Conservation (phyloP, 2,888 invertebrate genomes). For the Pseudoips prasinana region DNA sequence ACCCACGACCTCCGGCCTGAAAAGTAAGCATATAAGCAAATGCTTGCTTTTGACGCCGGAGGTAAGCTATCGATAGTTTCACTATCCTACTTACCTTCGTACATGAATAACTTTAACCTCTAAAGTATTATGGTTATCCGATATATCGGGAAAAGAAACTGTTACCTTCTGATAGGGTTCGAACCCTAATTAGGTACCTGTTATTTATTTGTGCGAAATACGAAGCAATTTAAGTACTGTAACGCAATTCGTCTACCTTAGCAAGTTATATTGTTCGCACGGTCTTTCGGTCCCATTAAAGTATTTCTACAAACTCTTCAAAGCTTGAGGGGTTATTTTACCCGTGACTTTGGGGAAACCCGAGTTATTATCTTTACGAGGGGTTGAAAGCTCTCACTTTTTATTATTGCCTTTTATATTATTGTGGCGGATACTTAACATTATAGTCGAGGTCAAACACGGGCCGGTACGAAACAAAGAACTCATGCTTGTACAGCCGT, state of each 20-base stretch:
- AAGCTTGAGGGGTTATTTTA: constrained; percentile 44
- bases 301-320: constrained; percentile 40
- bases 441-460: constrained; percentile 52
- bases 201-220: neutral
- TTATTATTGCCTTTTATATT: constrained; percentile 68
- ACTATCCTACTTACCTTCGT: too few species aligned
- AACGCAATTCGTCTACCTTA: too few species aligned
- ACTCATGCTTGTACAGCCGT: constrained; percentile 39
- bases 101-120: too few species aligned
- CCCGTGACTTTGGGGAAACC: constrained; percentile 49
- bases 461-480: constrained; percentile 48
- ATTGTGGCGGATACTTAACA: constrained; percentile 52
- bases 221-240: too few species aligned
- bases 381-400: constrained; percentile 72
- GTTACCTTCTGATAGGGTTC: too few species aligned
- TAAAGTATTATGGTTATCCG: too few species aligned
- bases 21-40: too few species aligned
- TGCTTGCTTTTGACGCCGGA: too few species aligned
- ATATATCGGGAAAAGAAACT: too few species aligned
- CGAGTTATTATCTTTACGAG: constrained; percentile 74
- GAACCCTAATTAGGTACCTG: neutral
- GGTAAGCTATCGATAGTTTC: too few species aligned
- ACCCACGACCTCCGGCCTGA: too few species aligned
- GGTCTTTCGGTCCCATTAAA: too few species aligned
- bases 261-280: neutral